Conservation (phyloP, 2,797 vertebrate genomes). For the Melanotaenia maccullochi region DNA sequence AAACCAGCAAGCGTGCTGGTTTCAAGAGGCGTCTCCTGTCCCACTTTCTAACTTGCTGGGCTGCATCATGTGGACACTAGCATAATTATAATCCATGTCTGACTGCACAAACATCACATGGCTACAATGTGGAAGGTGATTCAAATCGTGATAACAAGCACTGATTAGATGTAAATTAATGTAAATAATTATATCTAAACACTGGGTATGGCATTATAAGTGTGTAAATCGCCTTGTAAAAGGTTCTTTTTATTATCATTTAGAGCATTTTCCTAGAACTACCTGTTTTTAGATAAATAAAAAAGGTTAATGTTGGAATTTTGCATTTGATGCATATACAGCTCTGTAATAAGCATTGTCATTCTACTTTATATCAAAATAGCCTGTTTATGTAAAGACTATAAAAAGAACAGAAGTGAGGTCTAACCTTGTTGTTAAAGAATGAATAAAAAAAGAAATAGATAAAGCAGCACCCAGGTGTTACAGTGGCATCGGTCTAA, state of each 20-base stretch:
- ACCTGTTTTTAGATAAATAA: not conserved
- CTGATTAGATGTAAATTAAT: not conserved
- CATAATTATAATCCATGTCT: too few relatives aligned
- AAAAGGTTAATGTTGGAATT: not conserved
- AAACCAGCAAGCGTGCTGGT: too few relatives aligned
- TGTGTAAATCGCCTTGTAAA: not conserved
- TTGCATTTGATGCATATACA: too few relatives aligned
- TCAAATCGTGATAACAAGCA: not conserved
- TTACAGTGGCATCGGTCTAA: constrained; percentile 61
- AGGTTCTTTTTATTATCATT: not conserved
- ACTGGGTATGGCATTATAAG: not conserved
- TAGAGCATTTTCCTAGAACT: not conserved
- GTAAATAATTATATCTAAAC: not conserved
- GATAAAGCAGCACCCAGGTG: constrained; percentile 1
- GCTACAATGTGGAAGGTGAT: not conserved
- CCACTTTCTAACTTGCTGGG: too few relatives aligned
- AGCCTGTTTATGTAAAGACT: not conserved
- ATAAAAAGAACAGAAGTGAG: not conserved
- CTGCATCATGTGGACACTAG: too few relatives aligned
- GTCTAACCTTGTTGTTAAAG: too few relatives aligned
- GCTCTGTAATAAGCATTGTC: too few relatives aligned
- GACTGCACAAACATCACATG: too few relatives aligned
- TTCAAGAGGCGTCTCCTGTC: too few relatives aligned
- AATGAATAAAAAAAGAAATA: too few relatives aligned
- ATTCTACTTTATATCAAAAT: too few relatives aligned